These are phyloP conservation scores for Phortica okadai DNA, from an alignment of 2,888 invertebrate species.

Conservation along the genomic window DNA sequence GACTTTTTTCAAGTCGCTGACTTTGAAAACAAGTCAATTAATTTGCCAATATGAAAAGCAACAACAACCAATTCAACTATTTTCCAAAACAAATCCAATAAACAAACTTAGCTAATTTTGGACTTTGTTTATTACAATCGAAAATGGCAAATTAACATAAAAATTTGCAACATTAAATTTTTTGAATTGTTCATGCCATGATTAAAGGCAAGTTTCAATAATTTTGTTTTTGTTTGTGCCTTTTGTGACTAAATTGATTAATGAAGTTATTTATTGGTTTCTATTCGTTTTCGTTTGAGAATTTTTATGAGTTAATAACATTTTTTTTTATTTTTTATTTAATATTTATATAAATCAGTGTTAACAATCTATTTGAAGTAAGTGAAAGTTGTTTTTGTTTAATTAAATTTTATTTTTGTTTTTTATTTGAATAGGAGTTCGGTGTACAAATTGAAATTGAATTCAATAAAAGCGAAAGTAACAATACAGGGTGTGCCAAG, in stretches of 20 bases:
- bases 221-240: constrained; percentile 52
- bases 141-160: constrained; percentile 69
- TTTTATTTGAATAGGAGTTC: background rate
- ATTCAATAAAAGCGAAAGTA: too few species aligned
- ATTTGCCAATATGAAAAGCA: background rate
- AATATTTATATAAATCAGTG: too few species aligned
- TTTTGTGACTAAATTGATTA: constrained; percentile 69
- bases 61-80: background rate
- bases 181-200: background rate
- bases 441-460: too few species aligned
- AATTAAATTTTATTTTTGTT: constrained; percentile 1
- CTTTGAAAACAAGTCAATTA: constrained; percentile 40
- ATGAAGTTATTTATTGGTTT: constrained; percentile 63
- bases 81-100: background rate
- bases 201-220: constrained; percentile 33
- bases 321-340: too few species aligned
- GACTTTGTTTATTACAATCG: constrained; percentile 46
- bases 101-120: constrained; percentile 58
- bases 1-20: constrained; percentile 37
- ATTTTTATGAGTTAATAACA: constrained; percentile 53
- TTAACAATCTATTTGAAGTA: constrained; percentile 42
- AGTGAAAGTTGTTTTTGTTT: constrained; percentile 56
- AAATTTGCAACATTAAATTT: constrained; percentile 62
- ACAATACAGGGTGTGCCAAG: too few species aligned
- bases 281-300: constrained; percentile 44